These are phyloP conservation scores for Chroicocephalus ridibundus DNA, from an alignment of 2,113 vertebrate genomes.

Conservation along the genomic window DNA sequence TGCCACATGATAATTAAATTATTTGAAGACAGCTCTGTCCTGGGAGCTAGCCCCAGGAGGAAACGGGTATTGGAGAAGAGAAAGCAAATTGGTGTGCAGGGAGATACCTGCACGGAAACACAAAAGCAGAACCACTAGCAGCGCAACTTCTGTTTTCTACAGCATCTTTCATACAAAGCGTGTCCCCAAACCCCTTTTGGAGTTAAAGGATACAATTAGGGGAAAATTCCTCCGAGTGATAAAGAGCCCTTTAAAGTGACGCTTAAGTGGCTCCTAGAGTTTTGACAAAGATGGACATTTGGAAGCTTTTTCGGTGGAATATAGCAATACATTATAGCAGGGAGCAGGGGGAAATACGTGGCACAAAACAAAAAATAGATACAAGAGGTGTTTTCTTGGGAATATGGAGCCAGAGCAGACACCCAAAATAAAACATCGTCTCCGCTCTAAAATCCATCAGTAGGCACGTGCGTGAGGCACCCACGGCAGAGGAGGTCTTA, in stretches of 20 bases:
- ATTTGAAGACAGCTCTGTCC: conserved; percentile 54
- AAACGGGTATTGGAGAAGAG: neutral
- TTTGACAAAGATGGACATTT: neutral
- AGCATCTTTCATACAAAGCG: neutral
- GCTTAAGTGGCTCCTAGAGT: neutral
- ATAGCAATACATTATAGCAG: neutral
- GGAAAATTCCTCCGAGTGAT: neutral
- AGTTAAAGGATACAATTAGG: neutral
- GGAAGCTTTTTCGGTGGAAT: neutral
- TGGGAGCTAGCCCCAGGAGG: neutral
- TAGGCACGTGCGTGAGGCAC: neutral
- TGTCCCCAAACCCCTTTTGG: neutral
- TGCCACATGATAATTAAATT: conserved; percentile 52
- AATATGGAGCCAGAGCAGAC: neutral
- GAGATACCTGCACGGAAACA: neutral
- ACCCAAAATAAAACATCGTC: conserved; percentile 10
- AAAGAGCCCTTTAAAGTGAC: neutral
- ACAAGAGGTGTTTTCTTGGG: neutral
- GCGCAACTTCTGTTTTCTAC: conserved; percentile 8
- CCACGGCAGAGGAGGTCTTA: neutral
- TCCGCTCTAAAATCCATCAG: conserved; percentile 27
- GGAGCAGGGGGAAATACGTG: neutral
- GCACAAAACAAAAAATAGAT: neutral
- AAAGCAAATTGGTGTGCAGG: conserved; percentile 22
- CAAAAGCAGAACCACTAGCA: conserved; percentile 2